A percentile compares a stretch with the other conserved stretches of the same genome.
Conservation (phyloP, 1,140 invertebrate genomes). For the Leptonema lineaticorne region DNA sequence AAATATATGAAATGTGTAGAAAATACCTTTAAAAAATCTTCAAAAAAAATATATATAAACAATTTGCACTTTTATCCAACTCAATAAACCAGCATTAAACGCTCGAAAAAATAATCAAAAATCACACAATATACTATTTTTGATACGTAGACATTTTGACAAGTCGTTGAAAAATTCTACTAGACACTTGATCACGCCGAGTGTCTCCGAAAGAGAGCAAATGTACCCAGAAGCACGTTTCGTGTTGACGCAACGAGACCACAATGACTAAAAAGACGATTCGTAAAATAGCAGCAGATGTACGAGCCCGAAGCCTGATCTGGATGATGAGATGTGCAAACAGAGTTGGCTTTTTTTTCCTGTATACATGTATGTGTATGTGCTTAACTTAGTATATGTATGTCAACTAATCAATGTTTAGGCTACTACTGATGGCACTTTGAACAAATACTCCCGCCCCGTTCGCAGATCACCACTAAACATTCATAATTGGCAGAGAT, state of each 20-base stretch:
- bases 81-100: too few relatives aligned
- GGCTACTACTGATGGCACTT: neutral
- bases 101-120: too few relatives aligned
- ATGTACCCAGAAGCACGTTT: neutral
- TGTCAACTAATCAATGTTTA: conserved; percentile 34
- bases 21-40: too few relatives aligned
- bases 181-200: too few relatives aligned
- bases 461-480: conserved; percentile 31
- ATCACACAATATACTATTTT: too few relatives aligned
- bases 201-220: too few relatives aligned
- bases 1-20: too few relatives aligned
- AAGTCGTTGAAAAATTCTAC: too few relatives aligned
- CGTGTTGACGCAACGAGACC: neutral
- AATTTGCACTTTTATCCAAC: too few relatives aligned
- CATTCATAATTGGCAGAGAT: conserved; percentile 20
- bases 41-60: too few relatives aligned
- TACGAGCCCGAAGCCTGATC: conserved; percentile 2
- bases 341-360: too few relatives aligned
- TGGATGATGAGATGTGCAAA: conserved; percentile 33
- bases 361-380: neutral
- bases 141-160: too few relatives aligned
- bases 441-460: conserved; percentile 13
- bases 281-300: neutral
- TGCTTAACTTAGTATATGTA: neutral
- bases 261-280: neutral